These are phyloP conservation scores for Neocrepidodera transversa DNA, from an alignment of 2,888 invertebrate genomes.

Conservation along the genomic window DNA sequence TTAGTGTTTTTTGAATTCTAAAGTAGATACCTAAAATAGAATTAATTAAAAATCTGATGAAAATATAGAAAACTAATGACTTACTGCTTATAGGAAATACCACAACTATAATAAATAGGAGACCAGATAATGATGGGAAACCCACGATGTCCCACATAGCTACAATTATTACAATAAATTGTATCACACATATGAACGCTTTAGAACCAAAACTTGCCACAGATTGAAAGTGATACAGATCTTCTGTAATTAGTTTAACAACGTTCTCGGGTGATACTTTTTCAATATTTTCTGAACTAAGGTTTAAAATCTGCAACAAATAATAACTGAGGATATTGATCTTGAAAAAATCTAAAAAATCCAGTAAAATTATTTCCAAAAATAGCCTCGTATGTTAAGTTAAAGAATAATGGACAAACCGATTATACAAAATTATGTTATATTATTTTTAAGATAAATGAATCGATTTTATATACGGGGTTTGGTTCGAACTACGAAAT, in stretches of 20 bases:
- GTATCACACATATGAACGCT: neutral
- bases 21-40: neutral
- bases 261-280: neutral
- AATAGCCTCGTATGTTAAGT: too few relatives aligned
- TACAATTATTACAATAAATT: neutral
- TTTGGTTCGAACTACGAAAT: too few relatives aligned
- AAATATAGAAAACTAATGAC: neutral
- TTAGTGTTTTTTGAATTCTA: neutral
- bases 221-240: neutral
- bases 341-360: too few relatives aligned
- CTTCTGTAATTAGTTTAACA: neutral
- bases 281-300: neutral
- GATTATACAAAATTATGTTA: too few relatives aligned
- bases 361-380: too few relatives aligned
- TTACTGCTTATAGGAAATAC: constrained; percentile 1
- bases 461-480: too few relatives aligned
- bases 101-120: neutral
- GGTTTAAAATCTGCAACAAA: constrained; percentile 5
- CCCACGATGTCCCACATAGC: constrained; percentile 2
- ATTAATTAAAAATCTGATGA: too few relatives aligned
- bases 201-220: neutral
- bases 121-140: neutral
- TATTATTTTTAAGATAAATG: too few relatives aligned
- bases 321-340: too few relatives aligned
- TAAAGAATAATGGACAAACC: too few relatives aligned